These are phyloP conservation scores for Adelognathus sp. DNA, from an alignment of 2,888 invertebrate genomes.

Conservation along the genomic window DNA sequence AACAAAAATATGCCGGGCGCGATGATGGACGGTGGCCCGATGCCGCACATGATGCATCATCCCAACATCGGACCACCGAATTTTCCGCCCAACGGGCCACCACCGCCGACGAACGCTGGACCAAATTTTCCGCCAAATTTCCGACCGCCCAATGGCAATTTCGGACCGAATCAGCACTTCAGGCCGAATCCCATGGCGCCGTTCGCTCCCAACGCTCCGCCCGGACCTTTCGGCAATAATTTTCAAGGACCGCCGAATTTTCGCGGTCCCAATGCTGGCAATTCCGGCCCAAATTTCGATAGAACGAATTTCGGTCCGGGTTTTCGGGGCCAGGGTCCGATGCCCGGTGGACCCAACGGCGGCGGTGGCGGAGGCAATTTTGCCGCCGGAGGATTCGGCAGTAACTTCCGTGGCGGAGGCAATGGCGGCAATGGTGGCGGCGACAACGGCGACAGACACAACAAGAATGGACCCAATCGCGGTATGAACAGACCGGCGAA, in stretches of 20 bases:
- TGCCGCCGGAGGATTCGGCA: slow-evolving; percentile 55
- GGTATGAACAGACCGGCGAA: slow-evolving; percentile 69
- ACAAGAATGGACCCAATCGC: slow-evolving; percentile 72
- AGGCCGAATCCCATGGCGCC: slow-evolving; percentile 73
- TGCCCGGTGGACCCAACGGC: slow-evolving; percentile 62
- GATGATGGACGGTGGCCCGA: slow-evolving; percentile 70
- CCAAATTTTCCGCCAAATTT: slow-evolving; percentile 72
- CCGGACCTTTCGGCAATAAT: slow-evolving; percentile 69
- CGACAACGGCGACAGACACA: slow-evolving; percentile 56
- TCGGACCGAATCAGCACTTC: slow-evolving; percentile 75
- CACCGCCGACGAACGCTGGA: slow-evolving; percentile 67
- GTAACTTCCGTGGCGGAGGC: slow-evolving; percentile 63
- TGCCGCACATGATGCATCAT: slow-evolving; percentile 75
- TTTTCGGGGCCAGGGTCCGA: slow-evolving; percentile 70
- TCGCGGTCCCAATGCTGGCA: slow-evolving; percentile 71
- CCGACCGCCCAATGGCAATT: slow-evolving; percentile 74
- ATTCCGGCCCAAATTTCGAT: slow-evolving; percentile 72
- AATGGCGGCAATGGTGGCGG: slow-evolving; percentile 54
- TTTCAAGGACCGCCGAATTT: slow-evolving; percentile 75
- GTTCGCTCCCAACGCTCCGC: slow-evolving; percentile 68
- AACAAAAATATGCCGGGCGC: slow-evolving; percentile 59
- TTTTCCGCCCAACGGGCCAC: slow-evolving; percentile 75
- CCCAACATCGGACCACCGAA: slow-evolving; percentile 71
- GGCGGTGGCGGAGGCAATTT: slow-evolving; percentile 42
- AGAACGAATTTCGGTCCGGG: slow-evolving; percentile 73